phyloP scores from a whole-genome alignment of 2,888 invertebrate species.

The Luperina nickerlii region DNA sequence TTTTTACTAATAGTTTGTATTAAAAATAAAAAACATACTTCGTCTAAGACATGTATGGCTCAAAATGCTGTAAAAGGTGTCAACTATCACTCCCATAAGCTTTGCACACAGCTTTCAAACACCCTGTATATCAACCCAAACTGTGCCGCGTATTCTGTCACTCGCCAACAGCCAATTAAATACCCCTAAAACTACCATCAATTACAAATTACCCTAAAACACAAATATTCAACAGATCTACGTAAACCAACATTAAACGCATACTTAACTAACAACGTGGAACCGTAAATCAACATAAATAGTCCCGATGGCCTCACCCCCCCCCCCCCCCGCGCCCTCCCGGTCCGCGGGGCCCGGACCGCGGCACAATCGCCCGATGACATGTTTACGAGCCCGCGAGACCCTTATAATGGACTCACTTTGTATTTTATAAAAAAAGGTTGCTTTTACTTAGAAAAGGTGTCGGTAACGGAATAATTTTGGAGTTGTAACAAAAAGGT shows the following conservation, averaged over 20 bases:
- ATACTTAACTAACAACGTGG: slow-evolving; percentile 33
- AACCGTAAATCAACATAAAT: slow-evolving; percentile 64
- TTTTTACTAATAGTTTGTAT: no score
- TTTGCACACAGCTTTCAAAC: no score
- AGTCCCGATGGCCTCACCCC: slow-evolving; percentile 60
- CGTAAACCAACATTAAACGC: slow-evolving; percentile 48
- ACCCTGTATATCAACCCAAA: no score
- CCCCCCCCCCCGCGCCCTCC: slow-evolving; percentile 18
- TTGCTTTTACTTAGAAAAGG: slow-evolving; percentile 45
- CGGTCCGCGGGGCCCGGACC: slow-evolving; percentile 1
- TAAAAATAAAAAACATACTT: no score
- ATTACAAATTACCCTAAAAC: slow-evolving; percentile 42
- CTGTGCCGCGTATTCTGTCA: not conserved
- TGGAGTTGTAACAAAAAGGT: slow-evolving; percentile 37
- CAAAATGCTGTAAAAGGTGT: no score
- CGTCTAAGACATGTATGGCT: no score
- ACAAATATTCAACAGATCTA: slow-evolving; percentile 40
- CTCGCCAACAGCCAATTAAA: not conserved
- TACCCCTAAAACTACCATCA: slow-evolving; percentile 15
- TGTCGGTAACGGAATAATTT: slow-evolving; percentile 35
- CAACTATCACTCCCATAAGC: no score
- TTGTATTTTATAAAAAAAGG: slow-evolving; percentile 63
- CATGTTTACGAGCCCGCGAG: slow-evolving; percentile 77
- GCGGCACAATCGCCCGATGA: slow-evolving; percentile 74
- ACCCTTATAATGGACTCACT: slow-evolving; percentile 62